These are phyloP conservation scores for Sebastes vulpes DNA, from an alignment of 2,797 vertebrate genomes.

Conservation along the genomic window DNA sequence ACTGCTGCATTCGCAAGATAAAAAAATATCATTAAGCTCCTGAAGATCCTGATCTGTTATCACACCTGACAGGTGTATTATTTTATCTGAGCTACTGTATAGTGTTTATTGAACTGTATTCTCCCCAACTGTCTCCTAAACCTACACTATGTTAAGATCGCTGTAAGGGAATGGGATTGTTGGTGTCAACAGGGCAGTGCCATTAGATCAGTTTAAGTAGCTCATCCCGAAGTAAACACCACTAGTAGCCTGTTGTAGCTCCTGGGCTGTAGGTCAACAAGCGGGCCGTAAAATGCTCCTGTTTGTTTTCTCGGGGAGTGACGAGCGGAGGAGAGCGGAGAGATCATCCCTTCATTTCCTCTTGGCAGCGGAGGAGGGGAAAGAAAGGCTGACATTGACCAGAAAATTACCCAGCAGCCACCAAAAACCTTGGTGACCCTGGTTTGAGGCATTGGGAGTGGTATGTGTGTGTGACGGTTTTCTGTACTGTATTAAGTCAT, in stretches of 20 bases:
- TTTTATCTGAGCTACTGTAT: background rate
- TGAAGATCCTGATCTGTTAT: conserved; percentile 1
- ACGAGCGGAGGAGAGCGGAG: conserved; percentile 53
- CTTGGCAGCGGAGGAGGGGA: conserved; percentile 60
- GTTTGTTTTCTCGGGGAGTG: conserved; percentile 69
- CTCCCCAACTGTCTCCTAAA: background rate
- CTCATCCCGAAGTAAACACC: conserved; percentile 60
- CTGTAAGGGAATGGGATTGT: conserved; percentile 2
- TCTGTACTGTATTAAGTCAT: conserved; percentile 3
- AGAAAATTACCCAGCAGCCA: conserved; percentile 61
- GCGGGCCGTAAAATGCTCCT: conserved; percentile 67
- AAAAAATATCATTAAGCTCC: background rate
- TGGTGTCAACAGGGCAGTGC: conserved; percentile 17
- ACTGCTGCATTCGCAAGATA: background rate
- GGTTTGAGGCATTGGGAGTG: conserved; percentile 17
- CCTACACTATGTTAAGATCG: background rate
- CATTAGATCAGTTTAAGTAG: conserved; percentile 42
- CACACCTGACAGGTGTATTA: conserved; percentile 12
- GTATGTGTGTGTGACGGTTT: conserved; percentile 14
- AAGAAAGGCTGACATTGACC: conserved; percentile 62
- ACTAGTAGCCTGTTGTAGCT: conserved; percentile 40
- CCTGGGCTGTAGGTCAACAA: conserved; percentile 66
- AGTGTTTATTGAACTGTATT: conserved; percentile 4
- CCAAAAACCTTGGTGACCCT: conserved; percentile 38
- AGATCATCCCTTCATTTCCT: conserved; percentile 83